A percentile compares a stretch with the other conserved stretches of the same genome.
These are phyloP conservation scores for Itoplectis maculator DNA, from an alignment of 2,888 invertebrate species.

Conservation along the genomic window DNA sequence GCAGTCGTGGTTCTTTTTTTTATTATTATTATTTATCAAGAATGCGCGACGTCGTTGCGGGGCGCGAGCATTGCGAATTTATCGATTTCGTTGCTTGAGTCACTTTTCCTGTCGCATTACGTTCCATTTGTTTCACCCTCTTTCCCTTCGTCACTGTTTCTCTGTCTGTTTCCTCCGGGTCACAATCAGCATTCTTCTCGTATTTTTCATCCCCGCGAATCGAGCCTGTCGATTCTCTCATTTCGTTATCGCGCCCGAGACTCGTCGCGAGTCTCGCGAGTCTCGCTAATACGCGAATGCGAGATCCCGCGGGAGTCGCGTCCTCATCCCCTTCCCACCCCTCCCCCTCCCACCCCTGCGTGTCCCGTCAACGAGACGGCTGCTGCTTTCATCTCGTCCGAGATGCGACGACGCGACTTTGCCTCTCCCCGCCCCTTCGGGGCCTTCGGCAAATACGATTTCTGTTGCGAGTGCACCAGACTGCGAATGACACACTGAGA, in stretches of 20 bases:
- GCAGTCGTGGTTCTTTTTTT: too few species aligned
- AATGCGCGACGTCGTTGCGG: constrained; percentile 1
- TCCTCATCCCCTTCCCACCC: neutral
- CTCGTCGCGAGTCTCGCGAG: too few species aligned
- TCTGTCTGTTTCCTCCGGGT: neutral
- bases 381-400: too few species aligned
- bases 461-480: constrained; percentile 25
- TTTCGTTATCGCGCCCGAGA: constrained; percentile 29
- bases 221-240: constrained; percentile 1
- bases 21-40: constrained; percentile 52
- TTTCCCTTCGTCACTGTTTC: too few species aligned
- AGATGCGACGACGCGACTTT: too few species aligned
- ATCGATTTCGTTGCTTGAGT: neutral
- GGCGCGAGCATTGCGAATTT: constrained; percentile 11
- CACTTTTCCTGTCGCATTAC: neutral
- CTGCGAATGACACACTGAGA: neutral
- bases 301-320: constrained; percentile 19
- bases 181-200: neutral
- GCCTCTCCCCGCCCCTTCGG: neutral
- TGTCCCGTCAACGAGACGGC: too few species aligned
- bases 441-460: constrained; percentile 43
- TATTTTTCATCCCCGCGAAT: neutral
- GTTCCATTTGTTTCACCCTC: neutral
- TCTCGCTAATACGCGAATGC: neutral
- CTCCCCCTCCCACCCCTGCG: neutral